Evolutionary conservation across 2,797 vertebrate genomes (phyloP).

Genomic region (Valencia hispanica): DNA sequence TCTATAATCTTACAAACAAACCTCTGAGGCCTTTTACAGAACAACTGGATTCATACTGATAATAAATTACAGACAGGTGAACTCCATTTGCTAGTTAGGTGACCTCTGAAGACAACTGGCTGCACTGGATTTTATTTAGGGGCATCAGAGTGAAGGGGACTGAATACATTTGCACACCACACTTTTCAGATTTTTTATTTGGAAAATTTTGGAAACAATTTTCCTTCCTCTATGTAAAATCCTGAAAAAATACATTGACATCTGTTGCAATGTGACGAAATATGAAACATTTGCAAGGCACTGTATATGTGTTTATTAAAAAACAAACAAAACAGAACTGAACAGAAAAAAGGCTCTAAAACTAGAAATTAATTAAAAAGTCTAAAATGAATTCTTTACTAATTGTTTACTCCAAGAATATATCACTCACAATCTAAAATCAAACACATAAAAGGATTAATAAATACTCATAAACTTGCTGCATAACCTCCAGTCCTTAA

Average conservation of each 20-base stretch:
- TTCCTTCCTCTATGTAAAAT: not conserved
- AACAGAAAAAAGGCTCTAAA: slow-evolving; percentile 23
- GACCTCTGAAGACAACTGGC: not conserved
- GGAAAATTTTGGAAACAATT: not conserved
- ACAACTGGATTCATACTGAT: not conserved
- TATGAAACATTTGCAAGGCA: not conserved
- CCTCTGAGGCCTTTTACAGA: not conserved
- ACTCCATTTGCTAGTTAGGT: not conserved
- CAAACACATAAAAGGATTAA: slow-evolving; percentile 24
- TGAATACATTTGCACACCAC: not conserved
- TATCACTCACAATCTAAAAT: slow-evolving; percentile 5
- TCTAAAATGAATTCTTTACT: slow-evolving; percentile 9
- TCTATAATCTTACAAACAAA: not conserved
- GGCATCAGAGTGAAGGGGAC: not conserved
- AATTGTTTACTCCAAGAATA: slow-evolving; percentile 18
- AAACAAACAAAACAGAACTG: slow-evolving; percentile 15
- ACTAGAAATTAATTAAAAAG: slow-evolving; percentile 19
- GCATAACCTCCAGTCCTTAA: slow-evolving; percentile 70
- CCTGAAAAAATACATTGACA: not conserved
- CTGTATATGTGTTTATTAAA: not conserved
- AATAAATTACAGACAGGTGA: not conserved
- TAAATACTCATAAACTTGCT: slow-evolving; percentile 38
- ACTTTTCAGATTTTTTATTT: not conserved
- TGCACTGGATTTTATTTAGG: not conserved
- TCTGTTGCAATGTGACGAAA: not conserved